Base-by-base conservation (phyloP, 2,113 vertebrate genomes). In the Oxyruncus cristatus region DNA sequence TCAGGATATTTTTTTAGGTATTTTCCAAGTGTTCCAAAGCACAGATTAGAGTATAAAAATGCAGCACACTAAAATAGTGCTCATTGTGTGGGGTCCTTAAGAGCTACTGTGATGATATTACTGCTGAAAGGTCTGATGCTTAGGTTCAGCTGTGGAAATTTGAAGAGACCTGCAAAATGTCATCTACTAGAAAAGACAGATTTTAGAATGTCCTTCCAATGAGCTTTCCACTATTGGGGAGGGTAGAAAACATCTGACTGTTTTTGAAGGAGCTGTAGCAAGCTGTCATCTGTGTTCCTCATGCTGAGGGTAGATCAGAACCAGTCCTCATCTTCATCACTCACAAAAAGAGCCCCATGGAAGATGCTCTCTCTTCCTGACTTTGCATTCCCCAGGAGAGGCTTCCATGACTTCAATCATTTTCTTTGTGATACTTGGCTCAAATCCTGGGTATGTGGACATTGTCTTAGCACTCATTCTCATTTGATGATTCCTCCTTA, bases 401-500 rank as follows among this genome's bases (percentile, higher is more conserved):
- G 8, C 19, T 85, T 88, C 67, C 26, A 46, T 76, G 66, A 53
- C 58, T 94, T 89, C 46, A 90, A 10, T 85, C 2, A 46, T 79
- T 73, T 83, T 63, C 42, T 80, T 76, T 84, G 79, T 73, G 78
- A 76, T 88, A 20, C 12, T 95, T 92, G 87, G 62, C 88, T 93
- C 71, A 70, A 92, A 89, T 82, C 46, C 46, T 88, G 37, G 59
- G 6, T 93, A 66, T 4, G 23, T 63, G 82, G 75, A 55, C 68
- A n/a, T 84, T 74, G 35, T 71, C 79, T 94, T 91, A 85, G 35
- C 53, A 35, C n/a, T 94, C 39, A 7, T 79, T 66, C 49, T 92
- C 49, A 88, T 90, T 79, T 95, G 77, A 88, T 53, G 85, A 59
- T 50, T 93, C n/a, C 46, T 39, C 18, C 37, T 95, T 94, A 83